Conservation (phyloP, 2,113 vertebrate genomes). For the Sturnus vulgaris region DNA sequence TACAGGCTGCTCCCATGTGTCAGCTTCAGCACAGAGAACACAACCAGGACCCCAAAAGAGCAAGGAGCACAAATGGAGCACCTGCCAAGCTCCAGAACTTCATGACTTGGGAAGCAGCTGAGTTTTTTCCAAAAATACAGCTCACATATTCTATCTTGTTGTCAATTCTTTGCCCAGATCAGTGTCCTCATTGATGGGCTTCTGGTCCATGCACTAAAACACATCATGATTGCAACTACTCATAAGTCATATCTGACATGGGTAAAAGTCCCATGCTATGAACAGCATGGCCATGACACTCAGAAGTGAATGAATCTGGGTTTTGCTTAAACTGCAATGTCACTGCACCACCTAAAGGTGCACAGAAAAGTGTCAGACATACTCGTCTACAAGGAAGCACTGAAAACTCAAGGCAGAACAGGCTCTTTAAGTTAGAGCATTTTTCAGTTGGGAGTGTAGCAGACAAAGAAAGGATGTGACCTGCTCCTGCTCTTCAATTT, state of each 20-base stretch:
- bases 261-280: neutral
- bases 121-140: neutral
- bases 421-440: neutral
- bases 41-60: neutral
- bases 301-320: neutral
- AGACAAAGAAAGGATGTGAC: neutral
- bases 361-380: neutral
- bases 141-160: neutral
- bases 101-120: neutral
- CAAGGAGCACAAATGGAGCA: neutral
- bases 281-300: neutral
- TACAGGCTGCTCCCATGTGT: neutral
- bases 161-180: neutral
- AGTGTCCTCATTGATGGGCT: neutral
- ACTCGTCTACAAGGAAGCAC: neutral
- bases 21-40: neutral
- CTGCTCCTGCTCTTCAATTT: neutral
- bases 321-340: neutral
- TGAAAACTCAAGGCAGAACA: neutral
- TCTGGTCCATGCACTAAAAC: neutral
- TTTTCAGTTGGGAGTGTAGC: neutral
- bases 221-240: rapidly evolving
- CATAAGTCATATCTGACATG: rapidly evolving
- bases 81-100: neutral
- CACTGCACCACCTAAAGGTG: neutral